These are phyloP conservation scores for Cynoglossus semilaevis DNA, from an alignment of 2,113 vertebrate genomes.

Conservation along the genomic window DNA sequence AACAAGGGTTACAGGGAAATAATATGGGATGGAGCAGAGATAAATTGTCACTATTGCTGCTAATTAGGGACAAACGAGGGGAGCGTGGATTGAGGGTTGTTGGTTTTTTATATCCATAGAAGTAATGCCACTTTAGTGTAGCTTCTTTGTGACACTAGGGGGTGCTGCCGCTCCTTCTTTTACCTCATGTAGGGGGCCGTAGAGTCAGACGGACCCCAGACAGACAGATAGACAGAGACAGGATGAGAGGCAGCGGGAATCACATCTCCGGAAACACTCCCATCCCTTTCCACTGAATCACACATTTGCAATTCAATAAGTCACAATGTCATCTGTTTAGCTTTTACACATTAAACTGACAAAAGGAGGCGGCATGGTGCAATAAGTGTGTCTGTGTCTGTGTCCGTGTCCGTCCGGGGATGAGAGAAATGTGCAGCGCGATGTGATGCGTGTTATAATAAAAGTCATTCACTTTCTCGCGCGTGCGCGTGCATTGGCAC, in stretches of 20 bases:
- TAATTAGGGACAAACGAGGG: conserved; percentile 22
- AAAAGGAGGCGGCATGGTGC: conserved; percentile 24
- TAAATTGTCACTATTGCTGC: conserved; percentile 2
- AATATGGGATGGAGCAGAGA: neutral
- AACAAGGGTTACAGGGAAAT: neutral
- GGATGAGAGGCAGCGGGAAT: conserved; percentile 2
- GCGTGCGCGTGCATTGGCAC: neutral
- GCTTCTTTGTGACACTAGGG: conserved; percentile 55
- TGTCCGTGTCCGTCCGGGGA: neutral
- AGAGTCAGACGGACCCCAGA: neutral
- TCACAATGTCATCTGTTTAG: conserved; percentile 69
- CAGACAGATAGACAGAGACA: neutral
- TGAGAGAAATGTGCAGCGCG: neutral
- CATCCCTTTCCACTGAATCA: conserved; percentile 41
- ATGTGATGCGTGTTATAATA: neutral
- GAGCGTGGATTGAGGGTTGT: neutral
- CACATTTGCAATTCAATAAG: conserved; percentile 74
- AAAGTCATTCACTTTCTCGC: neutral
- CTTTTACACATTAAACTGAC: conserved; percentile 66
- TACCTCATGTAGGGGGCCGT: neutral
- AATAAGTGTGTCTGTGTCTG: no score
- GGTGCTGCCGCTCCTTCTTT: conserved; percentile 63
- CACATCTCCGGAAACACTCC: conserved; percentile 62
- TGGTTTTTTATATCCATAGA: no score
- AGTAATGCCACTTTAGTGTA: neutral